Conservation (phyloP, 2,113 vertebrate genomes). For the Platanista minor region DNA sequence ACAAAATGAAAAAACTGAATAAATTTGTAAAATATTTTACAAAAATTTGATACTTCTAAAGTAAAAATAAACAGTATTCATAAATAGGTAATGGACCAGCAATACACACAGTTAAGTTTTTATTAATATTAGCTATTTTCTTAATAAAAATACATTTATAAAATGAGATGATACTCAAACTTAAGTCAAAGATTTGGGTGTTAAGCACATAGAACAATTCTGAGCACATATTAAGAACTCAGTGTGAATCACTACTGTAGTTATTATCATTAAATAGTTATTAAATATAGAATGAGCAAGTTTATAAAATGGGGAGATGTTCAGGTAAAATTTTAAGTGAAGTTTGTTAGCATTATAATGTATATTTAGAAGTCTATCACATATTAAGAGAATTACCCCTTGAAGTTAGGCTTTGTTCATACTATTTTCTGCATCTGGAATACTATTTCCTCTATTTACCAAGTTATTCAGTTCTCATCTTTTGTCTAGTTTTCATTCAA, state of each 20-base stretch:
- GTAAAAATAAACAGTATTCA: not conserved
- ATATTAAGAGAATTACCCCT: not conserved
- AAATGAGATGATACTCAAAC: not conserved
- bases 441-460: not conserved
- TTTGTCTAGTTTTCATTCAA: not conserved
- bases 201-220: not conserved
- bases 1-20: not conserved
- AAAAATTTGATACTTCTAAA: not conserved
- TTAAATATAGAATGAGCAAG: not conserved
- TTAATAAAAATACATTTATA: not conserved
- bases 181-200: not conserved
- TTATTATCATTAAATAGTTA: not conserved
- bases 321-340: not conserved
- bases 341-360: not conserved
- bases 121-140: not conserved
- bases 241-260: not conserved
- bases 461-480: not conserved
- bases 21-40: not conserved
- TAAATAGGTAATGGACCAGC: not conserved
- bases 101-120: not conserved
- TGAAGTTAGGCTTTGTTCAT: not conserved
- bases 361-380: not conserved
- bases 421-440: not conserved
- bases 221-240: not conserved
- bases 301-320: not conserved